These are phyloP conservation scores for Epinotia brunnichana DNA, from an alignment of 2,888 invertebrate species.

Conservation along the genomic window DNA sequence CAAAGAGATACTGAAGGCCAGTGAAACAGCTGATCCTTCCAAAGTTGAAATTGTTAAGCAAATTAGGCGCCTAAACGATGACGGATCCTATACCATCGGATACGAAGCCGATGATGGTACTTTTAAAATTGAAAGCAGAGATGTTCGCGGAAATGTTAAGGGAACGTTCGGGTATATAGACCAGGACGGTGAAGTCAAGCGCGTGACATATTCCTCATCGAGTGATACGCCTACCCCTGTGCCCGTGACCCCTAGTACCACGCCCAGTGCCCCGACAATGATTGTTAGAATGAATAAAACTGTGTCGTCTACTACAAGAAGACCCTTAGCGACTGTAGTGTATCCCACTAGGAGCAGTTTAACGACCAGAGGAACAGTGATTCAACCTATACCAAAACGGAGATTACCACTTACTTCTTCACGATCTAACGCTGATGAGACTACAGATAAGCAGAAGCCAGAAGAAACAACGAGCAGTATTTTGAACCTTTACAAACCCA, in stretches of 20 bases:
- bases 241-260: slow-evolving; percentile 66
- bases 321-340: slow-evolving; percentile 77
- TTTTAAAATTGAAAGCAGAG: slow-evolving; percentile 92
- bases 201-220: slow-evolving; percentile 88
- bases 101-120: slow-evolving; percentile 94
- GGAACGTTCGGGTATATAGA: slow-evolving; percentile 93
- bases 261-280: slow-evolving; percentile 74
- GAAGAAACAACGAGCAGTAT: slow-evolving; percentile 71
- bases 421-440: slow-evolving; percentile 60
- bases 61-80: slow-evolving; percentile 90
- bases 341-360: slow-evolving; percentile 82
- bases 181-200: slow-evolving; percentile 89
- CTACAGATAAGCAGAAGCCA: slow-evolving; percentile 62
- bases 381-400: slow-evolving; percentile 86
- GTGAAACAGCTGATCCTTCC: slow-evolving; percentile 87
- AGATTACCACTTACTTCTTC: slow-evolving; percentile 69
- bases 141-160: slow-evolving; percentile 90
- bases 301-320: slow-evolving; percentile 81
- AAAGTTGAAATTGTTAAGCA: slow-evolving; percentile 92
- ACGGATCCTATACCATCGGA: slow-evolving; percentile 93
- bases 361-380: slow-evolving; percentile 84
- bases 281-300: slow-evolving; percentile 78
- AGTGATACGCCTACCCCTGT: slow-evolving; percentile 75
- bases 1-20: slow-evolving; percentile 83
- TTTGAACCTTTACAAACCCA: slow-evolving; percentile 67